Base-by-base conservation (phyloP, 2,797 vertebrate species). In the Picus viridis region DNA sequence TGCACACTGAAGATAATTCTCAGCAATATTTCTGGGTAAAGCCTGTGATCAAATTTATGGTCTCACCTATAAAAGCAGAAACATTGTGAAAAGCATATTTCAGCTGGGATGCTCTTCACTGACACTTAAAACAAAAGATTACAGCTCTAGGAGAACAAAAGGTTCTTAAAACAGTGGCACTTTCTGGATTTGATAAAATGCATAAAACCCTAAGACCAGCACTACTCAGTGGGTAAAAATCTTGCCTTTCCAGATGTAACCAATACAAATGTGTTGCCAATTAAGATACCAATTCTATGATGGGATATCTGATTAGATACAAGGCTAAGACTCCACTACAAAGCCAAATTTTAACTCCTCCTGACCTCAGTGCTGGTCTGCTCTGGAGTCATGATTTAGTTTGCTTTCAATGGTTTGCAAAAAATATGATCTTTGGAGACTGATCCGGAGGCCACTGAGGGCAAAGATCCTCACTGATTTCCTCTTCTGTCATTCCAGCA, bases 361-460 rank as follows among this genome's bases (percentile, higher is more conserved):
- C 17, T 81, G 15, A 45, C 2, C 4, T 72, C 8, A 32, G 12
- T 32, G 6, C 3, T 63, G 4, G 77, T 86, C 22, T 78, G 10
- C 8, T 61, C 43, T 30, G 45, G 53, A 75, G 2, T 36, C 7
- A 24, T 2, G 1, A 36, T 76, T 78, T 63, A 59, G 9, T 53
- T 72, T 24, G 4, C 30, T 47, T 30, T 12, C 4, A 7, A 54
- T 56, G 13, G 57, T 61, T 67, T 82, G 4, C 68, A n/a, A 57
- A 81, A 81, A 75, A 36, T 0, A 0, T 2, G 1, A 0, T 20
- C n/a, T 67, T 76, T 82, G 27, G n/a, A 73, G 34, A 51, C 7
- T 58, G 41, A 47, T 64, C 15, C 24, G 43, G 34, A 69, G 20
- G 32, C 47, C 12, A 30, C 8, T 39, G 27, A 26, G 14, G 53